Evolutionary conservation across 64 coral and sea anemone species (phyloP).

Genomic region (Catalaphyllia jardinei): DNA sequence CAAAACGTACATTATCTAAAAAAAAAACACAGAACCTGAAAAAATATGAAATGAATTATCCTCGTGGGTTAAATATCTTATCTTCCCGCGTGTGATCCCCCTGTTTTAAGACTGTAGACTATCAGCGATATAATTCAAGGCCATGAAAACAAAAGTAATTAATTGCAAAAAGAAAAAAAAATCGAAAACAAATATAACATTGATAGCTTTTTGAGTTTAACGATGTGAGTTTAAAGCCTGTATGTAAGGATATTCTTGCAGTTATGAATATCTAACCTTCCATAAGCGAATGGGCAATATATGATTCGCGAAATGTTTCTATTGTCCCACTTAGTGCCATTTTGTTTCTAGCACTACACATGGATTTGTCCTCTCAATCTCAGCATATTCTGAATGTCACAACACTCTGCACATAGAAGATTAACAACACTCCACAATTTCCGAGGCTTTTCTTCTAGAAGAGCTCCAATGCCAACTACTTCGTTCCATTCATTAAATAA

Average conservation of each 20-base stretch:
- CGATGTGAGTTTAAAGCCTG: not conserved
- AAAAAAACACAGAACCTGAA: too few species aligned
- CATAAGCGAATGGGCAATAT: not conserved
- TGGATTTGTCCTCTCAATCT: not conserved
- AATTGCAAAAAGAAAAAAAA: too few species aligned
- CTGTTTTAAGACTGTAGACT: too few species aligned
- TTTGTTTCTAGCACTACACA: not conserved
- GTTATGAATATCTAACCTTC: not conserved
- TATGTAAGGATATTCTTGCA: not conserved
- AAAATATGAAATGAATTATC: too few species aligned
- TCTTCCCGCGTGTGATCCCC: too few species aligned
- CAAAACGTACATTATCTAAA: too few species aligned
- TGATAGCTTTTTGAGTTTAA: not conserved
- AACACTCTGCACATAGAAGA: not conserved
- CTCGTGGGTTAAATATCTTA: too few species aligned
- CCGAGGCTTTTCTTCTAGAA: not conserved
- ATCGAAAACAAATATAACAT: too few species aligned
- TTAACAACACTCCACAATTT: not conserved
- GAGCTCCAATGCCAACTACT: not conserved
- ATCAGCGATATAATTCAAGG: too few species aligned
- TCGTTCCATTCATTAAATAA: conserved; percentile 1
- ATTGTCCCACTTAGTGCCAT: not conserved
- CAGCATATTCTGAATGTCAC: not conserved
- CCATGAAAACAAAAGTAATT: too few species aligned
- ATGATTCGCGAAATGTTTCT: not conserved